Evolutionary conservation across 2,888 invertebrate species (phyloP), one percentile per base, ranked within the genome.

Genomic region (Drosophila meridionalis): DNA sequence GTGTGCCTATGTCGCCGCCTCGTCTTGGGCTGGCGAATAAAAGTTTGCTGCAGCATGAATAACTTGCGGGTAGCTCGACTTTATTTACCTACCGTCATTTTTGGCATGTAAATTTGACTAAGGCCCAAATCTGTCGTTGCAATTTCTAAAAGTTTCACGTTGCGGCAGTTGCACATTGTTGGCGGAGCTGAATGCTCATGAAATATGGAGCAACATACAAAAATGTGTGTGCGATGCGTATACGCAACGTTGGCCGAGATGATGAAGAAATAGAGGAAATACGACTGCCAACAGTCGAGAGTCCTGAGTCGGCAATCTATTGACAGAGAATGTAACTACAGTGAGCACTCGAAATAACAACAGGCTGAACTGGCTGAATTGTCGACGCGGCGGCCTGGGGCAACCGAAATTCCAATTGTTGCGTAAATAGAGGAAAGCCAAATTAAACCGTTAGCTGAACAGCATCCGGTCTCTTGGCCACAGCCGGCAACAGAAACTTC

Each of bases 111-210:
- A 11, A 68, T 56, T 68, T 9, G 12, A 20, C 28, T 53, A 14
- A 34, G 30, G 20, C 50, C 52, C 69, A 73, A 73, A 73, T 78
- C 59, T 74, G 75, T 80, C 72, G 72, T 69, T 76, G 86, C 83
- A 86, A 83, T 84, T 80, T 80, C 76, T 66, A 60, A 88, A 84
- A 88, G 72, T 88, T 79, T 73, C 70, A 73, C 69, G 68, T 73
- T 50, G 55, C 63, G 50, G 9, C 69, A 76, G 68, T 74, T 72
- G 82, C 74, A 87, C 80, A 79, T 73, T 69, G 71, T 77, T 82
- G 63, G 57, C 69, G 14, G 63, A 12, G 43, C 53, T n/a, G 57
- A 56, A 40, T 53, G 28, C 66, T 69, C 62, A 76, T 79, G 66
- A 88, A 82, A 76, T 75, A 59, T 69, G 74, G 47, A 72, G 60